Conservation (phyloP, 2,888 invertebrate species). For the Selenia dentaria region DNA sequence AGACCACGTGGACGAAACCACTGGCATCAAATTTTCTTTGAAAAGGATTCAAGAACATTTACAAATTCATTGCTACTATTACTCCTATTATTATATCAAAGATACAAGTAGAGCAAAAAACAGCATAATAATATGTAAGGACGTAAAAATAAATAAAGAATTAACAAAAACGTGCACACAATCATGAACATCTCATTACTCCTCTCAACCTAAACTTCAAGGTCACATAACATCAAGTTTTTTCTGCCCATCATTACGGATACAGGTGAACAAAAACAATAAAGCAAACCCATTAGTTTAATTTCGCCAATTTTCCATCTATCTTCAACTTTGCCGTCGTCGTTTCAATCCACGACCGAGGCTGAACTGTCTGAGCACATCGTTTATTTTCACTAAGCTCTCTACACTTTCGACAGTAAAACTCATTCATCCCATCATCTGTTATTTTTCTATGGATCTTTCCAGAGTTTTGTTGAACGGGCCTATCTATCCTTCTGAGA, state of each 20-base stretch:
- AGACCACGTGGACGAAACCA: too few relatives aligned
- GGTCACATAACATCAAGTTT: slow-evolving; percentile 66
- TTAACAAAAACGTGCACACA: slow-evolving; percentile 38
- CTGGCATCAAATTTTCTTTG: too few relatives aligned
- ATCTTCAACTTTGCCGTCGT: slow-evolving; percentile 72
- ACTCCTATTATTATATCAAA: too few relatives aligned
- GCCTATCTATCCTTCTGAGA: slow-evolving; percentile 45
- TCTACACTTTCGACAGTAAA: slow-evolving; percentile 72
- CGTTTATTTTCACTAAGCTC: slow-evolving; percentile 53
- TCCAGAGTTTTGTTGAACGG: slow-evolving; percentile 45
- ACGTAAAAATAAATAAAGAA: slow-evolving; percentile 11
- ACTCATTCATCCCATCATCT: slow-evolving; percentile 67
- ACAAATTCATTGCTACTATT: too few relatives aligned
- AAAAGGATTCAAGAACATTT: too few relatives aligned
- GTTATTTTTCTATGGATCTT: slow-evolving; percentile 60
- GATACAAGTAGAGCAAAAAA: too few relatives aligned
- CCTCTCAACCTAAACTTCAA: slow-evolving; percentile 50
- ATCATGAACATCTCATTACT: slow-evolving; percentile 41
- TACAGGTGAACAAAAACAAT: slow-evolving; percentile 66
- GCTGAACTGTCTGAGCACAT: slow-evolving; percentile 43
- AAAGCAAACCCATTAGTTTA: slow-evolving; percentile 65
- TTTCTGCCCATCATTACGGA: slow-evolving; percentile 48
- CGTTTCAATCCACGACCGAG: slow-evolving; percentile 56
- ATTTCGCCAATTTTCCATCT: slow-evolving; percentile 79
- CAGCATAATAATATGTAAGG: neutral